Base-by-base conservation (phyloP, 2,113 vertebrate genomes). In the Anarhynchus alexandrinus region DNA sequence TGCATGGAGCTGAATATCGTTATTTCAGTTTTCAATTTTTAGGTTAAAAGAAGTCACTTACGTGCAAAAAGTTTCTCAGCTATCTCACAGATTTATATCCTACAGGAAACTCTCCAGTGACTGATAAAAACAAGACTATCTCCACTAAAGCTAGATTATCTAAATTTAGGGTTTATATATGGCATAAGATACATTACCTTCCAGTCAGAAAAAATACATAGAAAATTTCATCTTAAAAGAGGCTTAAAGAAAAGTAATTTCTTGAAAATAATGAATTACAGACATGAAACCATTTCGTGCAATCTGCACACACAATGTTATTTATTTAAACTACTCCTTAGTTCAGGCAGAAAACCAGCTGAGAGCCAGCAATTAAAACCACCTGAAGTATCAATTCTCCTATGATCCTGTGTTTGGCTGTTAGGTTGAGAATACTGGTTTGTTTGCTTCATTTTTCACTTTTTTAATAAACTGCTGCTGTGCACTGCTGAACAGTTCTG, bases 281-380 rank as follows among this genome's bases (percentile, higher is more conserved):
- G 34, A 72, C 40, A 26, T 17, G 21, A 92, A 77, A 93, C 42
- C 36, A 74, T 84, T 83, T 91, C 55, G 86, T 30, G 30, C 90
- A 91, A 69, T 55, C n/a, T 85, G 64, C 86, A 95, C 82, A 32
- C 45, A 80, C 88, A 61, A 76, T 45, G 74, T 72, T 94, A 72
- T 65, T 82, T 95, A 93, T 91, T 93, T 79, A 49, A 93, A 80
- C 54, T 79, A 32, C 54, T 73, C 58, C 86, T 94, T 96, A 96
- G 91, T 87, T 98, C 83, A 81, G 95, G 95, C 62, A 96, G 95
- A 90, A 94, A 97, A 95, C 88, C 94, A 96, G 74, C 91, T 90
- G 93, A 97, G 95, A 98, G 92, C 34, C 69, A 94, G 94, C 97
- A 98, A 97, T 97, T 98, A 98, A 97, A 97, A 74, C 86, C 78